phyloP scores from a whole-genome alignment of 2,888 invertebrate species.

The Epirrhoe tristata region DNA sequence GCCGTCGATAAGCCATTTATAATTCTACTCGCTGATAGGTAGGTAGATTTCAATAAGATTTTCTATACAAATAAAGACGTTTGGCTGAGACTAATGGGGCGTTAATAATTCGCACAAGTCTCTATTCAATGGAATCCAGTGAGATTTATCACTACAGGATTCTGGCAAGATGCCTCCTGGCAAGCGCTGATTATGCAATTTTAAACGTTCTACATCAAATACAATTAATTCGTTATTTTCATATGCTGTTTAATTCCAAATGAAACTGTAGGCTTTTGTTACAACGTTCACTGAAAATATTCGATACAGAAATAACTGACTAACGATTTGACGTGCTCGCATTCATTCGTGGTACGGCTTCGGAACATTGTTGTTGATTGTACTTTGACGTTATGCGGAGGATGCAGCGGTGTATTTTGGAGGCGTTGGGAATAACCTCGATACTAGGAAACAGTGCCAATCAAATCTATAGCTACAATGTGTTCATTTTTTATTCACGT shows the following conservation, averaged over 20 bases:
- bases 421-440: not conserved
- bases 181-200: constrained; percentile 74
- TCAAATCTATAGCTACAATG: not conserved
- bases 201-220: constrained; percentile 60
- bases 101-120: constrained; percentile 81
- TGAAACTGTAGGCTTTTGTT: constrained; percentile 1
- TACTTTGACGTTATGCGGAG: not conserved
- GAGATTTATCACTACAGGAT: constrained; percentile 81
- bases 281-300: not conserved
- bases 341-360: not conserved
- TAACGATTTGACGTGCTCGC: not conserved
- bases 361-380: not conserved
- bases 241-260: constrained; percentile 37
- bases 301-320: not conserved
- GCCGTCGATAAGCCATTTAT: constrained; percentile 59
- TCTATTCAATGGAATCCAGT: constrained; percentile 76
- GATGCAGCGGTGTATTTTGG: not conserved
- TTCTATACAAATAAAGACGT: constrained; percentile 77
- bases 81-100: constrained; percentile 77
- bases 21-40: constrained; percentile 59
- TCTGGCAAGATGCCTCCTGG: constrained; percentile 83
- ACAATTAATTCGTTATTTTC: constrained; percentile 54
- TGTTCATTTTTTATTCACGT: not conserved
- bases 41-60: constrained; percentile 61
- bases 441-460: not conserved